These are phyloP conservation scores for Chrysogorgia sp. DNA, from an alignment of 92 coral and sea anemone species.

Conservation along the genomic window DNA sequence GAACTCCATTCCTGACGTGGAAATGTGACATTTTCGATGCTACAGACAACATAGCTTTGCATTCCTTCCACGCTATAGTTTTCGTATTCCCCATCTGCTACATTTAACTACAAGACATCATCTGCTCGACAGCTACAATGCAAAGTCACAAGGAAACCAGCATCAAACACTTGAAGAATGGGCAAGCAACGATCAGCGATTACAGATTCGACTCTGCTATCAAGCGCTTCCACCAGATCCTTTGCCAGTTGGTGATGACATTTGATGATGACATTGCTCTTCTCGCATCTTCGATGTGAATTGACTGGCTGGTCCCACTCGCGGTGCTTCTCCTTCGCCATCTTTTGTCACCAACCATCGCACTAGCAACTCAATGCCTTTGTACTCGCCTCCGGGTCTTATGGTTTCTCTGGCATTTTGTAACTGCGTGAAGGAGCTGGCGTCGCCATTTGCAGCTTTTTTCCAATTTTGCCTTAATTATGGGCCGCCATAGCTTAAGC, in stretches of 20 bases:
- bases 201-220: conserved; percentile 27
- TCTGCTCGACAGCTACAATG: conserved; percentile 46
- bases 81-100: conserved; percentile 45
- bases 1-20: conserved; percentile 51
- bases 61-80: conserved; percentile 49
- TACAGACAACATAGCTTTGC: conserved; percentile 40
- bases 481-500: conserved; percentile 52
- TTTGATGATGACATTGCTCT: conserved; percentile 29
- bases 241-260: conserved; percentile 35
- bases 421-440: too few relatives aligned
- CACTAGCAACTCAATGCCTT: too few relatives aligned
- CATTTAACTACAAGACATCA: conserved; percentile 37
- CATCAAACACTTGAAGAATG: conserved; percentile 31
- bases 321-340: conserved; percentile 33
- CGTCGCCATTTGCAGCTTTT: too few relatives aligned
- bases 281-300: too few relatives aligned
- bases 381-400: too few relatives aligned
- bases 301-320: too few relatives aligned
- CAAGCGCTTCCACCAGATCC: conserved; percentile 35
- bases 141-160: too few relatives aligned
- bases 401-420: too few relatives aligned
- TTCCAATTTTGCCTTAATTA: conserved; percentile 36
- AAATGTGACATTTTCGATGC: conserved; percentile 51
- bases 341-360: conserved; percentile 49
- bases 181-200: conserved; percentile 33